phyloP scores from a whole-genome alignment of 2,113 vertebrate genomes.

The Nesospiza acunhae region DNA sequence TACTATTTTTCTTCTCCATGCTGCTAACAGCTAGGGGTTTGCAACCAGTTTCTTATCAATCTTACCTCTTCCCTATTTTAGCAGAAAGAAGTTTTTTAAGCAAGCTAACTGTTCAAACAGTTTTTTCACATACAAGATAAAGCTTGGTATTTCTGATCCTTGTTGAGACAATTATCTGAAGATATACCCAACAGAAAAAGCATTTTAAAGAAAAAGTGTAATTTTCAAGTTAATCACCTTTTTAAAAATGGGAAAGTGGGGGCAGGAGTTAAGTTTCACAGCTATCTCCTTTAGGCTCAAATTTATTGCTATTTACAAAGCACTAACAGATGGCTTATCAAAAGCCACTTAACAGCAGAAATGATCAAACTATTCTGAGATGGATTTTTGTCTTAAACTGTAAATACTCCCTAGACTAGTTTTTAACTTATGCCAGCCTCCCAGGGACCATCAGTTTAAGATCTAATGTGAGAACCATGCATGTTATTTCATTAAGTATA shows the following conservation, averaged over 20 bases:
- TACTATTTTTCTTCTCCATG: background rate
- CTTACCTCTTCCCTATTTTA: background rate
- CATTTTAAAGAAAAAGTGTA: background rate
- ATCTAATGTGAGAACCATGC: slow-evolving; percentile 16
- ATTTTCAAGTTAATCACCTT: slow-evolving; percentile 23
- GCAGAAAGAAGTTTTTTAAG: background rate
- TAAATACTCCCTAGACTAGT: slow-evolving; percentile 20
- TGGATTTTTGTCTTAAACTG: background rate
- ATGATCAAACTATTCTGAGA: background rate
- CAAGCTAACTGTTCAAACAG: background rate
- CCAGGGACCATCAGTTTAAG: slow-evolving; percentile 23
- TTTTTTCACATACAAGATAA: background rate
- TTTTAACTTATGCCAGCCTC: slow-evolving; percentile 50
- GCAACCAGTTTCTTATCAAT: background rate
- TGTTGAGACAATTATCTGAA: background rate
- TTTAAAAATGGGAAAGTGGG: background rate
- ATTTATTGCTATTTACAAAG: slow-evolving; percentile 44
- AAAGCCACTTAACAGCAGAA: slow-evolving; percentile 50
- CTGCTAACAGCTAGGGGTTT: background rate
- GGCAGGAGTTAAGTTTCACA: background rate
- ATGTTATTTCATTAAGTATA: background rate
- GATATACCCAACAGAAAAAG: background rate
- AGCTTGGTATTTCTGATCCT: background rate
- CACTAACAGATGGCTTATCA: slow-evolving; percentile 46
- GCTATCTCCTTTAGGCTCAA: slow-evolving; percentile 18